phyloP scores from a whole-genome alignment of 2,888 invertebrate genomes.

The Tryphoninae sp. region DNA sequence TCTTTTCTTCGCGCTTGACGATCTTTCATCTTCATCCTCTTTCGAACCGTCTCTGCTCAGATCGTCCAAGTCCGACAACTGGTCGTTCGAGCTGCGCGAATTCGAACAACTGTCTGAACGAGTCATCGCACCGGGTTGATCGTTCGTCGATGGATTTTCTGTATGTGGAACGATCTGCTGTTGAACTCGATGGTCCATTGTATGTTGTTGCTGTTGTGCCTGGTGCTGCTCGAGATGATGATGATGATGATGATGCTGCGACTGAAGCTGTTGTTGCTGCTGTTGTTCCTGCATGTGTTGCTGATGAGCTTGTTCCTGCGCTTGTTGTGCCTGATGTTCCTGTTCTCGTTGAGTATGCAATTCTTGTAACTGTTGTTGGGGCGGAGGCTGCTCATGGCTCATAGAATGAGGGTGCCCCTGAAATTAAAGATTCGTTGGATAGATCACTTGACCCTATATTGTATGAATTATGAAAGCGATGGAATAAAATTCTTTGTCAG shows the following conservation, averaged over 20 bases:
- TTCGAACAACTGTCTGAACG: conserved; percentile 65
- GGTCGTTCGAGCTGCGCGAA: conserved; percentile 71
- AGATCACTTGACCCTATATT: not conserved
- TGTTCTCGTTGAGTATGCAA: conserved; percentile 71
- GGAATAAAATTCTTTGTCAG: too few species aligned
- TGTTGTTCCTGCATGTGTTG: conserved; percentile 61
- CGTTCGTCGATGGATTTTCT: conserved; percentile 7
- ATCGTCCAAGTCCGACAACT: conserved; percentile 68
- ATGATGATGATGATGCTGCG: conserved; percentile 56
- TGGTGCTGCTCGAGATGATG: conserved; percentile 68
- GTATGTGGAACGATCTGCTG: conserved; percentile 43
- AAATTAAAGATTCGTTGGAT: conserved; percentile 39
- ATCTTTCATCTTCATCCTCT: conserved; percentile 42
- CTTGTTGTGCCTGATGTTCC: conserved; percentile 68
- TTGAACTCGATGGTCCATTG: conserved; percentile 67
- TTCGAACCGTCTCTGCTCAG: conserved; percentile 63
- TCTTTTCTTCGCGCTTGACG: conserved; percentile 48
- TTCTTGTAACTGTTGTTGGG: conserved; percentile 73
- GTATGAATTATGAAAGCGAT: not conserved
- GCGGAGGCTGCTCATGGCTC: conserved; percentile 63
- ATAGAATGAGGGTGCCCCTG: conserved; percentile 68
- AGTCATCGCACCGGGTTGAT: conserved; percentile 15
- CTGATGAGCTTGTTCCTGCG: conserved; percentile 56
- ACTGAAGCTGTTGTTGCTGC: conserved; percentile 65
- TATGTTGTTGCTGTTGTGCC: conserved; percentile 66